These are phyloP conservation scores for Agapostemon virescens DNA, from an alignment of 2,888 invertebrate species.

Conservation along the genomic window DNA sequence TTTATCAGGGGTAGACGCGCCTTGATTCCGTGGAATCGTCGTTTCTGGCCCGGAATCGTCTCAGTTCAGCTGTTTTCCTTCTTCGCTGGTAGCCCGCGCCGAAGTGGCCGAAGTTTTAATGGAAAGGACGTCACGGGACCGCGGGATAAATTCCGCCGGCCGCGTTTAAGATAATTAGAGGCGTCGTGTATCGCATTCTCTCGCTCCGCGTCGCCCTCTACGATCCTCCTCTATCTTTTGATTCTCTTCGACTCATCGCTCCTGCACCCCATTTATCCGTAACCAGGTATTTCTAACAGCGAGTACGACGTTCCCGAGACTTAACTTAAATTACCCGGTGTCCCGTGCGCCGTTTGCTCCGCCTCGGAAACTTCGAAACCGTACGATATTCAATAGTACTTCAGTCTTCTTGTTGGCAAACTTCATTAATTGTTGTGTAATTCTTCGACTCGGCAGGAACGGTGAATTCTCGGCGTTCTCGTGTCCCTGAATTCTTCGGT, in stretches of 20 bases:
- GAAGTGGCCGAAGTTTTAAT: constrained; percentile 40
- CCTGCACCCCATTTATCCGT: constrained; percentile 5
- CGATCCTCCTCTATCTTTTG: constrained; percentile 31
- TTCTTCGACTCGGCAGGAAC: background rate
- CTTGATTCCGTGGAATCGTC: constrained; percentile 1
- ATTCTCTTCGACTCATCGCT: constrained; percentile 14
- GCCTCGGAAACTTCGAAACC: background rate
- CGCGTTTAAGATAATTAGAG: constrained; percentile 49
- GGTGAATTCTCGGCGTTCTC: background rate
- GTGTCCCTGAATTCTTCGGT: background rate
- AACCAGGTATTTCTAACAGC: background rate
- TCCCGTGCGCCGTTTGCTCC: background rate
- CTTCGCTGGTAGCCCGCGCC: background rate
- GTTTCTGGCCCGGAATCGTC: constrained; percentile 9
- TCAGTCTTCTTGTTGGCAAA: background rate
- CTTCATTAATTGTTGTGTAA: constrained; percentile 9
- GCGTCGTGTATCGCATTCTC: constrained; percentile 28
- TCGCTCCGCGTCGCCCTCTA: background rate
- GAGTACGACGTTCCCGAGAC: background rate
- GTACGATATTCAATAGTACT: background rate
- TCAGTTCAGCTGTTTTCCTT: constrained; percentile 23
- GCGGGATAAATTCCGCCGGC: constrained; percentile 29
- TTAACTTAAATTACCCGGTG: constrained; percentile 9
- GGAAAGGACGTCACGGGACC: constrained; percentile 30
- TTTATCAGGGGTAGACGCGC: background rate